Evolutionary conservation across 2,113 vertebrate species (phyloP), one percentile per base, ranked within the genome.

Genomic region (Natator depressus): DNA sequence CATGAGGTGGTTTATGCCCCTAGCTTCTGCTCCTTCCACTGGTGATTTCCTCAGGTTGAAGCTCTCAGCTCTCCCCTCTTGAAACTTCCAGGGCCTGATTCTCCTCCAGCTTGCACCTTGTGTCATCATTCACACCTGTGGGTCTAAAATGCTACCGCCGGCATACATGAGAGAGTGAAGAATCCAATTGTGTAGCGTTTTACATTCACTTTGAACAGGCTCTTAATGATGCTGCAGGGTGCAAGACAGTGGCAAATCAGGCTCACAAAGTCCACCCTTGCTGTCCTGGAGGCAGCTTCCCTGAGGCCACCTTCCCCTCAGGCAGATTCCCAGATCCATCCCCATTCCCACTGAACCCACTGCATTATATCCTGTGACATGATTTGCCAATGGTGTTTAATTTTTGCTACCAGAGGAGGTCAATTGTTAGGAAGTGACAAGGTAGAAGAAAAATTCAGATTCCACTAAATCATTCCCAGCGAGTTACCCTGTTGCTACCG

Each of bases 401-500:
- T 81, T 92, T 42, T 83, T 55, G 35, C 79, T 62, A 75, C 54
- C 69, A 79, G 85, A 0, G 54, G 82, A 96, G 57, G 54, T 50
- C 84, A 91, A 31, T n/a, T 62, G 35, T 88, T 80, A 0, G 0
- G n/a, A 85, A 88, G 53, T 2, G 81, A 93, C 93, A 87, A 83
- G 81, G 80, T 47, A 80, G 84, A 94, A 49, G 13, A 25, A 51
- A 86, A 92, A 80, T 42, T 94, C 83, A 20, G 1, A 83, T 84
- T 85, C 47, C 49, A 85, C 76, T 31, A 54, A n/a, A 81, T 92
- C 65, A 89, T 80, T 78, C 88, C 59, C 80, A 57, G 35, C 47
- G 54, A 8, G 88, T 76, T 55, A n/a, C 85, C 89, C 84, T 95
- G 89, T 95, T 95, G 87, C 88, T 95, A 78, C 95, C 84, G 89